Base-by-base conservation (phyloP, 2,797 vertebrate species). In the Euthynnus affinis region DNA sequence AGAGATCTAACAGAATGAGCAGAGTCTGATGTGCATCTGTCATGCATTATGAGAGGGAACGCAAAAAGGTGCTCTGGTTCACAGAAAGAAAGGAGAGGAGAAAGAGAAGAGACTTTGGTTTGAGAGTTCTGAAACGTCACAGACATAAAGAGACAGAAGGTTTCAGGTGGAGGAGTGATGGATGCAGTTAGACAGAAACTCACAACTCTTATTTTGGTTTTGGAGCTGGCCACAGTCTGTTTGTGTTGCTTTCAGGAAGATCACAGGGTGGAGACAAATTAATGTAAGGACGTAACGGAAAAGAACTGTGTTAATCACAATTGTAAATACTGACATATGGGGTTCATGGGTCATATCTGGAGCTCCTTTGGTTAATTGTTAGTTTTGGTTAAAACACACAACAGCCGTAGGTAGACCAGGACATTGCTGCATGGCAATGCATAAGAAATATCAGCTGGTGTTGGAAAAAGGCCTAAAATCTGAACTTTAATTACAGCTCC, bases 1-100 rank as follows among this genome's bases (percentile, higher is more conserved):
- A 74, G 85, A 75, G 82, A 89, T 87, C 80, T 71, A 82, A 82
- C 75, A 88, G 87, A 83, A 72, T n/a, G 64, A 89, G 82, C 46
- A 8, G 65, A 73, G 74, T 56, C 87, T 74, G 89, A 87, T 81
- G 81, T 86, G 82, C 93, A 94, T 94, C 94, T 94, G 93, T 84
- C 88, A 88, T 46, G 84, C 87, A 94, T 94, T 94, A 94, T 58
- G 53, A 75, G 75, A 76, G 58, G 76, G 81, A 85, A 78, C 23
- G 72, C 70, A 86, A 20, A 84, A 89, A 89, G 87, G 87, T 89
- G 78, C 87, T 88, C 74, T 60, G 79, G 76, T 65, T 91, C 78
- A 71, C 22, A 80, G 65, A 85, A 67, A 76, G 80, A 77, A 17
- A 63, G 63, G 58, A 58, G 63, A 29, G 68, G 37, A 61, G 65